Base-by-base conservation (phyloP, 2,888 invertebrate genomes). In the Zaprionus bogoriensis region DNA sequence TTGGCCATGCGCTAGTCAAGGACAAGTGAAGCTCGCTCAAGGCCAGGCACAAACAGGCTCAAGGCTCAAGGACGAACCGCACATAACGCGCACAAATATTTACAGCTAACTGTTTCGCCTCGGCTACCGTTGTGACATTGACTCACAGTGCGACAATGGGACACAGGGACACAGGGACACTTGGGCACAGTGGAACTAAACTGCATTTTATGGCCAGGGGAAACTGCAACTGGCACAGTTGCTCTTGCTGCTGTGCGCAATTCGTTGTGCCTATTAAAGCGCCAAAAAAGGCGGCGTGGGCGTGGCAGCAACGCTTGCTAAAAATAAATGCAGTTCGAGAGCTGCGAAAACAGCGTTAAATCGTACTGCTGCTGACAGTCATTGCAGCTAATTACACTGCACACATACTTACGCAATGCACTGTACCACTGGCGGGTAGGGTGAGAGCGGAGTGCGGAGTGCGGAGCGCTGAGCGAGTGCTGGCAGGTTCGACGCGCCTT, bases 141-240 rank as follows among this genome's bases (percentile, higher is more conserved):
- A 14, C 14, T 3, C 38, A 19, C 38, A 38, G 38, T 38, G 38
- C 10, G 42, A 42, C 22, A 12, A 4, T 53, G 53, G 60, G n/a
- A n/a, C 57, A 55, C 53, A 36, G 59, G 51, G 54, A 51, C 55
- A 61, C 64, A 9, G 20, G 10, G 9, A 10, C 38, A 38, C n/a
- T n/a, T n/a, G n/a, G n/a, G 38, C 67, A 66, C 84, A 73, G 82
- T 84, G 82, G 77, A 81, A 77, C 82, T 73, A 82, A 82, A 77
- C 58, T 63, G 67, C 39, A 71, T 81, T 82, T 84, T 78, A 77
- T 81, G 76, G 74, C 25, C 42, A 39, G 22, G 20, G 22, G 14
- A 4, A 44, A 44, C 25, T 57, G 52, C n/a, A n/a, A n/a, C n/a
- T n/a, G n/a, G n/a, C n/a, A n/a, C n/a, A n/a, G n/a, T n/a, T n/a